These are phyloP conservation scores for Diorhabda elongata DNA, from an alignment of 1,140 invertebrate species.

Conservation along the genomic window DNA sequence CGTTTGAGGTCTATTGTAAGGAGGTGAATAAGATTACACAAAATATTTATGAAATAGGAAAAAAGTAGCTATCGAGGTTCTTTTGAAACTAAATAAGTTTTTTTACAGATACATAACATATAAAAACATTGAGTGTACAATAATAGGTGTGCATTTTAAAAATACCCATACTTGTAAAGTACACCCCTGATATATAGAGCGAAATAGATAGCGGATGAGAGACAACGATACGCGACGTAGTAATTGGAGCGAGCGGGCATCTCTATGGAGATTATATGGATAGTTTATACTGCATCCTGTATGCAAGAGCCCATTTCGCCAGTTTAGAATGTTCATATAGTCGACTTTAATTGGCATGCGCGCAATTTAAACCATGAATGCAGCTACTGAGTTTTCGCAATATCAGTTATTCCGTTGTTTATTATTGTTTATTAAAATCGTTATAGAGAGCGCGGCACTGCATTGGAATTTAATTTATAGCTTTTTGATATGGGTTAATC, in stretches of 20 bases:
- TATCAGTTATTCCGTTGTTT: conserved; percentile 23
- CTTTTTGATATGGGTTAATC: background rate
- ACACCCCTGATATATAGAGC: background rate
- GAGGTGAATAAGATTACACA: no score
- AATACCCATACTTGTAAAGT: background rate
- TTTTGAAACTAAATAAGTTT: no score
- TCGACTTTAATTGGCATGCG: conserved; percentile 24
- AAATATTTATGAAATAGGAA: no score
- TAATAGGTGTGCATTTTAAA: no score
- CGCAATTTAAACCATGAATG: conserved; percentile 15
- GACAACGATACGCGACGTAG: background rate
- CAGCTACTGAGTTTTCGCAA: conserved; percentile 14
- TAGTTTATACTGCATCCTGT: conserved; percentile 28
- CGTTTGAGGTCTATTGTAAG: no score
- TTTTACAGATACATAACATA: no score
- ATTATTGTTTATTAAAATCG: conserved; percentile 21
- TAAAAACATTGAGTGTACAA: no score
- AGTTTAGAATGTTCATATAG: conserved; percentile 22
- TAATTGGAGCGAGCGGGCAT: conserved; percentile 7
- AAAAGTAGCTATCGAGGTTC: no score
- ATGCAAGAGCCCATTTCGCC: conserved; percentile 27
- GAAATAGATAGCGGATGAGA: background rate
- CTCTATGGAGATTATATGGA: conserved; percentile 15
- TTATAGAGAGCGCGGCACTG: background rate
- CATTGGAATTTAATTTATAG: background rate